Evolutionary conservation across 1,140 invertebrate genomes (phyloP), one percentile per base, ranked within the genome.

Genomic region (Macrocentrus cingulum): DNA sequence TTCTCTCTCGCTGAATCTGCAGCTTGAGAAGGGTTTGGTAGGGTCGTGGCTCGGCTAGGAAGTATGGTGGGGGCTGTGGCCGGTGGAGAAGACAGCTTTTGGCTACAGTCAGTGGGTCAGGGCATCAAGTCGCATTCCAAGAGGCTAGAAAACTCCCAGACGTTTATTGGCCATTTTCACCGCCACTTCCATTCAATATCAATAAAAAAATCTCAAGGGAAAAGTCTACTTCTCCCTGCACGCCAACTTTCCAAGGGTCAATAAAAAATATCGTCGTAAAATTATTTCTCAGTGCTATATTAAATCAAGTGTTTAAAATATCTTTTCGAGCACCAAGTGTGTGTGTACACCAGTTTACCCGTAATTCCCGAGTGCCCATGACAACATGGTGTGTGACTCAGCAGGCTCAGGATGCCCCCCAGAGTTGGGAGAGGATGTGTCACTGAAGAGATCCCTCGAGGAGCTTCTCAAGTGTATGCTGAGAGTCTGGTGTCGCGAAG

Each of bases 391-490:
- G 63, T 79, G 76, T 61, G 71, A 79, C 56, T 77, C 70, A 29
- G 67, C 68, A 59, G 68, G 68, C 62, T 63, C 70, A 46, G 67
- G 71, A 52, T 71, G 60, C 60, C 65, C 70, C 36, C 53, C 75
- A 65, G 68, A 80, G 74, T 51, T 73, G 71, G 66, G 82, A 69
- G 71, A 73, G 36, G 72, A 75, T 50, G 82, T 82, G 39, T 84
- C 83, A 60, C 71, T 91, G 48, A 84, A 86, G 64, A 80, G 82
- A 39, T 86, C 86, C 66, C 80, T 91, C 62, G 88, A 91, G 71
- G 88, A 91, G 70, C 81, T 91, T 51, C 82, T 90, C 63, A 90
- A 90, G 74, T 81, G 88, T 61, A 91, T 91, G 89, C 82, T 91
- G 53, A 79, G 88, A 61, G 84, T 91, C n/a, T 91, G 89, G 89